These are phyloP conservation scores for Sipha maydis DNA, from an alignment of 2,888 invertebrate species.

Conservation along the genomic window DNA sequence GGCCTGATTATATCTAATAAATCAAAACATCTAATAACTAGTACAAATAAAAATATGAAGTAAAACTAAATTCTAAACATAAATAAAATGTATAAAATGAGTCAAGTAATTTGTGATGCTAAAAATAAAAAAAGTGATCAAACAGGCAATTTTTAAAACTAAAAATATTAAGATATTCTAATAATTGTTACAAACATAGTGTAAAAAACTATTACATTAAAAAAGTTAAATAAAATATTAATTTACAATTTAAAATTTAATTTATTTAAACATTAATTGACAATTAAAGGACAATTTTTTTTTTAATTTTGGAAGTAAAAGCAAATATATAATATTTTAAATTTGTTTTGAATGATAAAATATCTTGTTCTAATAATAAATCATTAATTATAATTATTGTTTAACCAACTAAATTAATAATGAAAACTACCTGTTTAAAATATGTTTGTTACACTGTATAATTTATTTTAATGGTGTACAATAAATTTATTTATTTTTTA, in stretches of 20 bases:
- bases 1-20: constrained; percentile 19
- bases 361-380: not conserved
- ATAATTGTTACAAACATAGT: constrained; percentile 18
- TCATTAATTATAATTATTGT: constrained; percentile 1
- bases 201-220: not conserved
- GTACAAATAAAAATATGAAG: not conserved
- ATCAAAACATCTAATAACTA: constrained; percentile 12
- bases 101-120: constrained; percentile 13
- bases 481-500: constrained; percentile 14
- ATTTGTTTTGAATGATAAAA: not conserved
- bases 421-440: constrained; percentile 7
- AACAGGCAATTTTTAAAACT: not conserved
- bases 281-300: no score
- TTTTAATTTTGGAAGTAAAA: not conserved
- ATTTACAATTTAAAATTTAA: not conserved
- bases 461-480: not conserved
- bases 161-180: constrained; percentile 1
- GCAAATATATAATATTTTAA: not conserved
- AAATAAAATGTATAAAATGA: not conserved
- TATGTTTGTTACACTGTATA: not conserved
- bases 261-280: no score
- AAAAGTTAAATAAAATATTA: constrained; percentile 1
- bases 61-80: constrained; percentile 4
- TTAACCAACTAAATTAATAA: constrained; percentile 2
- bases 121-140: constrained; percentile 9